Evolutionary conservation across 2,888 invertebrate genomes (phyloP).

Genomic region (Nemotelus pantherinus): DNA sequence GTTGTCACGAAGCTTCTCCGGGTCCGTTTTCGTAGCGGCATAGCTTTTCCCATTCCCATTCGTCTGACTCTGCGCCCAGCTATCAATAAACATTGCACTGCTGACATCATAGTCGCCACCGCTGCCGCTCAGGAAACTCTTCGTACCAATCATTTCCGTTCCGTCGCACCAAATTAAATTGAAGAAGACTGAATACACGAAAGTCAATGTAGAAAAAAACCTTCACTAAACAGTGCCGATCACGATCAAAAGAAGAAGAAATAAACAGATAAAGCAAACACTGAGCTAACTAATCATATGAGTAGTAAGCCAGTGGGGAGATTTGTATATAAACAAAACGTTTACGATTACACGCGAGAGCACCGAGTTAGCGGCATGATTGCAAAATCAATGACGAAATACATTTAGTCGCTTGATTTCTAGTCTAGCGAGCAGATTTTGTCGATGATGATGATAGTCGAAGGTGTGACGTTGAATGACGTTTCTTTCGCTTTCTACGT

Average conservation of each 20-base stretch:
- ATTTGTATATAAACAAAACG: conserved; percentile 12
- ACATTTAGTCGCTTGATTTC: neutral
- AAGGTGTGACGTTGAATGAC: neutral
- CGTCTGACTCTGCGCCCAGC: neutral
- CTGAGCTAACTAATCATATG: neutral
- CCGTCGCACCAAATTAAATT: neutral
- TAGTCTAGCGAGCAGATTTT: too few species aligned
- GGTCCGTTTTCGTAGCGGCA: neutral
- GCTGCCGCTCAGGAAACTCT: conserved; percentile 4
- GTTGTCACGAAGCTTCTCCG: conserved; percentile 4
- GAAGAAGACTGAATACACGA: neutral
- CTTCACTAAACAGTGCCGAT: neutral
- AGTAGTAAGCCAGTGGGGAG: neutral
- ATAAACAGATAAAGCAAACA: conserved; percentile 2
- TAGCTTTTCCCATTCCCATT: neutral
- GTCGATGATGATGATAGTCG: neutral
- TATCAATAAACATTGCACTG: conserved; percentile 1
- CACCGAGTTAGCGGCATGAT: neutral
- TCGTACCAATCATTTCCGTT: neutral
- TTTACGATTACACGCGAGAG: neutral
- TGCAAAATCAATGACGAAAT: conserved; percentile 1
- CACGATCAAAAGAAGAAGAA: neutral
- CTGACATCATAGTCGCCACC: neutral
- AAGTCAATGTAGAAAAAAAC: neutral
- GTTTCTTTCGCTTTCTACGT: neutral